Evolutionary conservation across 2,888 invertebrate genomes (phyloP).

Genomic region (Rhagium mordax): DNA sequence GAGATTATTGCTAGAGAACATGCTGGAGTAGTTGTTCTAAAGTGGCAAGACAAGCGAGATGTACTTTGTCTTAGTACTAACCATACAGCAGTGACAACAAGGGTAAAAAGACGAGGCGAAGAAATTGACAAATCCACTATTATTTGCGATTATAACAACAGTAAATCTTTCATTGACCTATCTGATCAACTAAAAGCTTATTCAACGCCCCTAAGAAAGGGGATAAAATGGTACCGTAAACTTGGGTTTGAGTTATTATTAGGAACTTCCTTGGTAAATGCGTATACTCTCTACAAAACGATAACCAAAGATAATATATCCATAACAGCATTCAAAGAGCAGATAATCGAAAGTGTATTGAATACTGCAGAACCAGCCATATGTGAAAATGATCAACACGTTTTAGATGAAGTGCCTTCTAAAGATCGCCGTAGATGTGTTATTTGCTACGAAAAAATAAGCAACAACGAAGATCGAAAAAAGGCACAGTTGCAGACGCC

Average conservation of each 20-base stretch:
- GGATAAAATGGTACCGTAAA: conserved; percentile 40
- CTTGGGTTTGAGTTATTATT: conserved; percentile 13
- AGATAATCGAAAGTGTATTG: too few species aligned
- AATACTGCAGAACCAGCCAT: too few species aligned
- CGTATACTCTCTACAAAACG: conserved; percentile 17
- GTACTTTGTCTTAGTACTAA: not conserved
- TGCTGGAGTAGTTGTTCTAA: not conserved
- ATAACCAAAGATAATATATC: conserved; percentile 18
- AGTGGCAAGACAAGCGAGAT: not conserved
- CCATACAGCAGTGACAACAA: not conserved
- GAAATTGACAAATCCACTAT: conserved; percentile 39
- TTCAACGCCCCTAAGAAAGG: too few species aligned
- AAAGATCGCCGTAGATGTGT: not conserved
- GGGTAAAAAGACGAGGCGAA: conserved; percentile 40
- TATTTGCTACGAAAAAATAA: conserved; percentile 11
- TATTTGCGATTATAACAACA: conserved; percentile 40
- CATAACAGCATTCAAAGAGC: conserved; percentile 1
- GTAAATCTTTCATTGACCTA: conserved; percentile 39
- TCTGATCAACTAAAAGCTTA: conserved; percentile 40
- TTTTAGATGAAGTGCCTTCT: too few species aligned
- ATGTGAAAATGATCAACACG: too few species aligned
- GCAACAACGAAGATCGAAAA: not conserved
- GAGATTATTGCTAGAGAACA: not conserved
- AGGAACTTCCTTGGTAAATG: conserved; percentile 20
- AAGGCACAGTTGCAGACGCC: conserved; percentile 11